Evolutionary conservation across 1,140 invertebrate genomes (phyloP).

Genomic region (Meloidogyne hapla): DNA sequence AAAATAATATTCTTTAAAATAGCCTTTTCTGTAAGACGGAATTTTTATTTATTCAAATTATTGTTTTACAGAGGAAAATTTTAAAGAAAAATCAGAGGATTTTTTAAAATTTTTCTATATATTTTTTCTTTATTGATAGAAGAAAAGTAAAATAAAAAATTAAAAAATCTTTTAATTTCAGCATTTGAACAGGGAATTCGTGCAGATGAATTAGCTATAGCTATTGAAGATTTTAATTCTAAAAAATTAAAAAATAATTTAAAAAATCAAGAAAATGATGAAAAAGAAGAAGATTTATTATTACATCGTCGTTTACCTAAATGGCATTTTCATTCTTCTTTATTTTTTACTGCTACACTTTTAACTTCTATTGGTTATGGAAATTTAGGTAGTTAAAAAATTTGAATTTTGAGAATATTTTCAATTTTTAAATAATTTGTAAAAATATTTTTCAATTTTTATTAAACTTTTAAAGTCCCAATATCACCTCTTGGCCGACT

Average conservation of each 20-base stretch:
- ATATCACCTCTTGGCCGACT: slow-evolving; percentile 50
- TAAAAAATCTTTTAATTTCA: not conserved
- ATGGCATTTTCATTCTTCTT: slow-evolving; percentile 53
- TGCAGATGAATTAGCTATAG: slow-evolving; percentile 33
- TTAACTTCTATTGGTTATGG: slow-evolving; percentile 49
- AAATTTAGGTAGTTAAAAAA: slow-evolving; percentile 28
- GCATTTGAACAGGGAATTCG: slow-evolving; percentile 27
- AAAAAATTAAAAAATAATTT: not conserved
- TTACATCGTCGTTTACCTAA: slow-evolving; percentile 28
- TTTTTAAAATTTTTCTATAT: too few species aligned
- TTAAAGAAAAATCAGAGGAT: too few species aligned
- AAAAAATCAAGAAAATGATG: slow-evolving; percentile 4
- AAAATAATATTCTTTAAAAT: too few species aligned
- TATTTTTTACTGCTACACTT: slow-evolving; percentile 51
- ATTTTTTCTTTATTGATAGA: too few species aligned
- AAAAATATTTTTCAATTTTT: slow-evolving; percentile 14
- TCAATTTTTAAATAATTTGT: not conserved
- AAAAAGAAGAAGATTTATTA: not conserved
- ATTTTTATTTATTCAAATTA: too few species aligned
- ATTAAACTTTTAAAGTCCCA: slow-evolving; percentile 41
- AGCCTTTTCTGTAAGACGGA: too few species aligned
- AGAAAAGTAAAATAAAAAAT: too few species aligned
- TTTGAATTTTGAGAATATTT: not conserved
- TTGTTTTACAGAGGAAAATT: too few species aligned
- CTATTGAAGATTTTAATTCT: slow-evolving; percentile 21